These are phyloP conservation scores for Caracal caracal DNA, from an alignment of 2,113 vertebrate species.

Conservation along the genomic window DNA sequence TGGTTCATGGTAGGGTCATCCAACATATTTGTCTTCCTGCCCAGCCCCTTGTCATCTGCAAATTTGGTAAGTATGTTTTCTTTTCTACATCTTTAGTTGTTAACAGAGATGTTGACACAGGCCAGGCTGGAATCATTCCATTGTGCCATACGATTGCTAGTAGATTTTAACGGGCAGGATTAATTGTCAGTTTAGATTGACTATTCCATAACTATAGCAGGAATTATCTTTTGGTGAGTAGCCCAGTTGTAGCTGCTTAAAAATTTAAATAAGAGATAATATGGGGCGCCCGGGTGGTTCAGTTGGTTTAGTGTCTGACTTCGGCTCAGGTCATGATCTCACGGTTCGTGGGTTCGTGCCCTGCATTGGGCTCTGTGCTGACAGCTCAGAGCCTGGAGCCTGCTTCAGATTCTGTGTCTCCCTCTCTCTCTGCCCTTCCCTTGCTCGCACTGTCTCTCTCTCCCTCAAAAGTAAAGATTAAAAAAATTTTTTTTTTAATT, in stretches of 20 bases:
- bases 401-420: too few relatives aligned
- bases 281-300: background rate
- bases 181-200: background rate
- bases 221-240: background rate
- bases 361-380: too few relatives aligned
- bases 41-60: conserved; percentile 49
- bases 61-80: conserved; percentile 61
- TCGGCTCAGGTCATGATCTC: too few relatives aligned
- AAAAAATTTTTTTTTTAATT: background rate
- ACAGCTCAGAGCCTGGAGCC: too few relatives aligned
- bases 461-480: too few relatives aligned
- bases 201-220: conserved; percentile 7
- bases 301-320: too few relatives aligned
- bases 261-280: conserved; percentile 19
- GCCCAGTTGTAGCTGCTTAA: conserved; percentile 8
- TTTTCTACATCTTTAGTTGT: conserved; percentile 47
- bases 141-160: background rate
- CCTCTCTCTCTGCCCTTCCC: too few relatives aligned
- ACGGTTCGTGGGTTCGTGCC: too few relatives aligned
- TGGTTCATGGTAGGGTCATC: conserved; percentile 45
- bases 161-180: conserved; percentile 28
- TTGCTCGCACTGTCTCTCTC: too few relatives aligned
- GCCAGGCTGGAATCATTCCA: conserved; percentile 11
- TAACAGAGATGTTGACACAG: conserved; percentile 52
- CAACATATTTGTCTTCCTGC: conserved; percentile 38